Base-by-base conservation (phyloP, 2,888 invertebrate species). In the Empis livida region DNA sequence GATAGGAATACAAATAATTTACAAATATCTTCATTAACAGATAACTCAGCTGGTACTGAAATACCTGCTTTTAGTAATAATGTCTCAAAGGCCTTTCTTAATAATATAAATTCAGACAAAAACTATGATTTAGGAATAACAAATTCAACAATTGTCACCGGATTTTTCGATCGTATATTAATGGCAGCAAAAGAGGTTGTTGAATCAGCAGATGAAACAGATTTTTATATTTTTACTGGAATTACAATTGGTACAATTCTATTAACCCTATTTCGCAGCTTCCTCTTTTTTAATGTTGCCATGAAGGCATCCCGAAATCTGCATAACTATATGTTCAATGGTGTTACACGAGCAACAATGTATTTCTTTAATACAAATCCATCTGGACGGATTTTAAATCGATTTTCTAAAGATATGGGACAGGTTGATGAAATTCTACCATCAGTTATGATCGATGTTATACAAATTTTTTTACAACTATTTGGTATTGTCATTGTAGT, bases 401-500 rank as follows among this genome's bases (percentile, higher is more conserved):
- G 93, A 20, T 92, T 93, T 69, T 85, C 91, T 0, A 92, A 92
- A 66, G 93, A 93, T 59, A 83, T 90, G 75, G 90, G 69, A 8
- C 55, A 73, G 72, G 55, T 78, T 67, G 70, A 70, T 55, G 70
- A 70, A 51, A 61, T 68, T 47, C 48, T 70, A 47, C 70, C 70
- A 0, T 56, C 64, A 4, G 69, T 68, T 9, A 65, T 70, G 67
- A 68, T 70, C 27, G 70, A 70, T 53, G 68, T 70, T 10, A 61
- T 70, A 47, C 82, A 90, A 74, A 84, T 93, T 51, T 86, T 86
- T n/a, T 73, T 90, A 1, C 76, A 84, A 0, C 73, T 92, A 17
- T 71, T 82, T 54, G 92, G 91, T 59, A 82, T 91, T 50, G 79
- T 88, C 48, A 74, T 83, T 11, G 84, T 93, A 13, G 80, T 91